These are phyloP conservation scores for Coelopa pilipes DNA, from an alignment of 2,888 invertebrate species.

Conservation along the genomic window DNA sequence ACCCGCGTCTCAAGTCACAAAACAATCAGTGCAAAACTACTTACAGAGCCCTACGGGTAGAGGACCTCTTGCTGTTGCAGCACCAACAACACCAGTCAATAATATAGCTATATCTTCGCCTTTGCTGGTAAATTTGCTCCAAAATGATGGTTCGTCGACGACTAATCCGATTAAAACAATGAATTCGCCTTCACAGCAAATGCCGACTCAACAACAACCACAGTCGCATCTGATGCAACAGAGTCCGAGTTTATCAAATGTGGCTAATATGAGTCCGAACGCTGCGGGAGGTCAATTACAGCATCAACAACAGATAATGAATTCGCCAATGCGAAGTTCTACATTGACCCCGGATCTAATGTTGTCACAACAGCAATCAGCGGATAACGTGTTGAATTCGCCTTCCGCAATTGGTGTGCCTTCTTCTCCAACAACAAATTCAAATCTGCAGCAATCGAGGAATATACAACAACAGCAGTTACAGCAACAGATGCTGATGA, in stretches of 20 bases:
- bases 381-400: constrained; percentile 44
- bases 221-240: constrained; percentile 31
- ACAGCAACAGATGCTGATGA: constrained; percentile 54
- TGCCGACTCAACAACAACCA: constrained; percentile 31
- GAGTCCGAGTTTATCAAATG: constrained; percentile 31
- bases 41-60: constrained; percentile 39
- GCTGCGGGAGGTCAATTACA: constrained; percentile 40
- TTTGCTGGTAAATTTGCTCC: constrained; percentile 88
- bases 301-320: constrained; percentile 48
- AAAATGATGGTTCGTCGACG: constrained; percentile 75
- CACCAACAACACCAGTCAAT: constrained; percentile 50
- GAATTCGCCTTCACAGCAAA: constrained; percentile 52
- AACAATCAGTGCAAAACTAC: constrained; percentile 47
- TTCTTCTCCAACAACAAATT: constrained; percentile 56
- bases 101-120: constrained; percentile 87
- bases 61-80: constrained; percentile 40
- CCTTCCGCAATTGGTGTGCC: constrained; percentile 54
- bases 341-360: constrained; percentile 55
- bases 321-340: constrained; percentile 57
- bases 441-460: constrained; percentile 47
- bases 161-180: constrained; percentile 55
- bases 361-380: constrained; percentile 44
- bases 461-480: constrained; percentile 50
- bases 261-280: constrained; percentile 50
- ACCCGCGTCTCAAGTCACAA: constrained; percentile 40